Evolutionary conservation across 2,113 vertebrate genomes (phyloP).

Genomic region (Sialia sialis): DNA sequence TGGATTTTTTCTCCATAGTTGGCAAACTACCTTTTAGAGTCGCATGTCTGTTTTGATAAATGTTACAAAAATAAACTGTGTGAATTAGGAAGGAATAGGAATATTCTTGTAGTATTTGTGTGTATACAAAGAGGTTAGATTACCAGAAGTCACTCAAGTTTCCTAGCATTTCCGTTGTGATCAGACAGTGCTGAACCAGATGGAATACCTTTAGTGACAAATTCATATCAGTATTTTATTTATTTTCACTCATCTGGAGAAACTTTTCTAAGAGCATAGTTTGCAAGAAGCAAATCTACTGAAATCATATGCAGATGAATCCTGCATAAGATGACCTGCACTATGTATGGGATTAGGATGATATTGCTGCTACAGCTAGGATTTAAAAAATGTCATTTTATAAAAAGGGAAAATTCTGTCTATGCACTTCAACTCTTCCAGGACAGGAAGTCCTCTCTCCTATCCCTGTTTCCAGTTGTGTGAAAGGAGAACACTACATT

Average conservation of each 20-base stretch:
- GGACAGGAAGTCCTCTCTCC: background rate
- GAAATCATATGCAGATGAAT: background rate
- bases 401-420: background rate
- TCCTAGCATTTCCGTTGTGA: background rate
- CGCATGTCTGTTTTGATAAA: background rate
- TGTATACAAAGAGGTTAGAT: background rate
- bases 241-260: background rate
- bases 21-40: background rate
- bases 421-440: background rate
- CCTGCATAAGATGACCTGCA: background rate
- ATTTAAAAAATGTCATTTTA: background rate
- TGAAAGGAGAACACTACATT: background rate
- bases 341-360: background rate
- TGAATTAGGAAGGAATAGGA: background rate
- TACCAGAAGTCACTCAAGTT: background rate
- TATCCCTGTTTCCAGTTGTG: background rate
- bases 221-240: background rate
- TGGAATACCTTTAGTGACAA: background rate
- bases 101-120: background rate
- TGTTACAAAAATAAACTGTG: background rate
- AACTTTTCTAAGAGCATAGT: background rate
- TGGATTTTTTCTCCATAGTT: background rate
- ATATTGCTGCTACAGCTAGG: background rate
- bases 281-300: background rate
- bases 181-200: background rate